Base-by-base conservation (phyloP, 2,113 vertebrate species). In the Apaloderma vittatum region DNA sequence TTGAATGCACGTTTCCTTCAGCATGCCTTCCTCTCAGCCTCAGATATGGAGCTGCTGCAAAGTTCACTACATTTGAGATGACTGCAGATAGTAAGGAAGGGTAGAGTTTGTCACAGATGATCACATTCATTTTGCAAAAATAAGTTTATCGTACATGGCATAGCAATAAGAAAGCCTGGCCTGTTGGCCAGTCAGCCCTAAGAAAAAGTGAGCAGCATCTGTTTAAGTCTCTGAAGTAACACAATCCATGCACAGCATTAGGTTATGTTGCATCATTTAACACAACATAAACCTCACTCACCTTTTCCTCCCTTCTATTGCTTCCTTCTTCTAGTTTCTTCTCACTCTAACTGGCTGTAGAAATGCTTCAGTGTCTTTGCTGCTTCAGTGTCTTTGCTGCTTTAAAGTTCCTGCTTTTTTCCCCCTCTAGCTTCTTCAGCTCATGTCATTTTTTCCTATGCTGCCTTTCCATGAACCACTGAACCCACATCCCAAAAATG, bases 201-300 rank as follows among this genome's bases (percentile, higher is more conserved):
- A 78, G 90, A 90, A 88, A 83, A 34, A 92, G 87, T 71, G 91
- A 94, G 78, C 52, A 85, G 83, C 94, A 92, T 91, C 93, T 93
- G 88, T 94, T 93, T 93, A 92, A 94, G 81, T 86, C 93, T 94
- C 93, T 84, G 75, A 95, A 94, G 85, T 90, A 96, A 93, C 84
- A 95, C 83, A 96, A 74, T 85, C 93, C 95, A 93, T 96, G 94
- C 92, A 96, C 88, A 85, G 74, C 78, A 96, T 97, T 96, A 88
- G 93, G 94, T 98, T 94, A 95, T 68, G 83, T 85, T 96, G 79
- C 95, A 92, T 95, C 95, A 97, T 97, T 97, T 97, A 97, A 96
- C 97, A 96, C 70, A 97, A 86, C 87, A 93, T 96, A 97, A 96
- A 96, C 94, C 76, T 96, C 85, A 43, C 57, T 20, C 94, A 95